phyloP scores from a whole-genome alignment of 2,888 invertebrate genomes.

The Micoletzkya japonica region DNA sequence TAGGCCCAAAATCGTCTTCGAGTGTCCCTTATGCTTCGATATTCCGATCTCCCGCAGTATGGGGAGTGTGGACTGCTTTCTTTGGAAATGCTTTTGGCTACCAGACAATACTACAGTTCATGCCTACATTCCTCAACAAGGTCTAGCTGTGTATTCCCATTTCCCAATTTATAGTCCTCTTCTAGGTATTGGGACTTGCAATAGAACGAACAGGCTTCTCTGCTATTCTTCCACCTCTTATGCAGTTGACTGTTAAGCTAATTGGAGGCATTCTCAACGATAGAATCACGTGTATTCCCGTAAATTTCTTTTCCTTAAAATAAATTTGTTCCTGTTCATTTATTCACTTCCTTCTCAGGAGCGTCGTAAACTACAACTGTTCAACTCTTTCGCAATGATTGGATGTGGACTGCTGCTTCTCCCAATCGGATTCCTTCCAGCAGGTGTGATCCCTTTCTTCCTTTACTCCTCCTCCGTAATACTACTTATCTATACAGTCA shows the following conservation, averaged over 20 bases:
- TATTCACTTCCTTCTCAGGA: conserved; percentile 31
- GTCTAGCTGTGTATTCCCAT: conserved; percentile 18
- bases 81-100: conserved; percentile 49
- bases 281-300: conserved; percentile 37
- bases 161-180: conserved; percentile 24
- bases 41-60: neutral
- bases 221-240: conserved; percentile 43
- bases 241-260: conserved; percentile 43
- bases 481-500: too few relatives aligned
- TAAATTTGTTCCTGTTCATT: neutral
- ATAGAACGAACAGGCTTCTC: conserved; percentile 43
- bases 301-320: conserved; percentile 7
- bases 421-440: conserved; percentile 43
- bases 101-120: conserved; percentile 49
- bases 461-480: too few relatives aligned
- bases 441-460: neutral
- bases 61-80: conserved; percentile 44
- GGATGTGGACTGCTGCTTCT: conserved; percentile 46
- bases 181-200: conserved; percentile 42
- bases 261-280: conserved; percentile 42
- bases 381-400: conserved; percentile 47
- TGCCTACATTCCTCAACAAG: conserved; percentile 51
- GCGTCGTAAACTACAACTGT: conserved; percentile 39
- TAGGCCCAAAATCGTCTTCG: neutral
- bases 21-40: neutral